phyloP scores from a whole-genome alignment of 2,888 invertebrate genomes.

The Scaptomyza flava region DNA sequence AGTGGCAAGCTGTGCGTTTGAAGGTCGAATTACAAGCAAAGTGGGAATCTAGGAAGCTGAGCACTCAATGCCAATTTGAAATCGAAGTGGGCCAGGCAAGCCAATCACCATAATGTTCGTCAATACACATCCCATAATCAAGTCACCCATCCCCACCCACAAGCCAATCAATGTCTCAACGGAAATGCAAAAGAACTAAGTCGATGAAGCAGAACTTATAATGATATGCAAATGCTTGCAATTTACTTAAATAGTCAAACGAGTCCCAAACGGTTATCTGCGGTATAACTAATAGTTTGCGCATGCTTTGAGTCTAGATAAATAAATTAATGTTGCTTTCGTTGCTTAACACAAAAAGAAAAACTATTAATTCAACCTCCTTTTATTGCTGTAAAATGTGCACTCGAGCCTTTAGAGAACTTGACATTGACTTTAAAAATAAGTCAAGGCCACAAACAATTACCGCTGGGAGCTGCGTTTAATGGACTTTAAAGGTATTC shows the following conservation, averaged over 20 bases:
- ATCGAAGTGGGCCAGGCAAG: constrained; percentile 23
- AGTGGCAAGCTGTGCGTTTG: constrained; percentile 15
- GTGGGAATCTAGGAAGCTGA: constrained; percentile 6
- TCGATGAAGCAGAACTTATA: neutral
- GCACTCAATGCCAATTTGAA: constrained; percentile 24
- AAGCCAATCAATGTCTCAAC: constrained; percentile 18
- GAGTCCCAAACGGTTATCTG: neutral
- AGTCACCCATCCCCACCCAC: neutral
- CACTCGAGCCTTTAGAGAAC: constrained; percentile 3
- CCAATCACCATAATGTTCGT: constrained; percentile 55
- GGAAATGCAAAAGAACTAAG: constrained; percentile 12
- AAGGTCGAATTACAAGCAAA: constrained; percentile 21
- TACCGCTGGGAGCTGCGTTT: constrained; percentile 3
- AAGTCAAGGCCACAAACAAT: constrained; percentile 6
- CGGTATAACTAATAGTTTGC: neutral
- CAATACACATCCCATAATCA: neutral
- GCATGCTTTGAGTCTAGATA: too few species aligned
- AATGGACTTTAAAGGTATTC: neutral
- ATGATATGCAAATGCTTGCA: constrained; percentile 14
- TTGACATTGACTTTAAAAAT: constrained; percentile 17
- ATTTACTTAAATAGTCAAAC: neutral
- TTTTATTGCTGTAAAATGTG: neutral
- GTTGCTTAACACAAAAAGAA: too few species aligned
- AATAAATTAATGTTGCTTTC: too few species aligned
- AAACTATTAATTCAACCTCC: neutral